Base-by-base conservation (phyloP, 1,140 invertebrate species). In the Drosophila pallidifrons region DNA sequence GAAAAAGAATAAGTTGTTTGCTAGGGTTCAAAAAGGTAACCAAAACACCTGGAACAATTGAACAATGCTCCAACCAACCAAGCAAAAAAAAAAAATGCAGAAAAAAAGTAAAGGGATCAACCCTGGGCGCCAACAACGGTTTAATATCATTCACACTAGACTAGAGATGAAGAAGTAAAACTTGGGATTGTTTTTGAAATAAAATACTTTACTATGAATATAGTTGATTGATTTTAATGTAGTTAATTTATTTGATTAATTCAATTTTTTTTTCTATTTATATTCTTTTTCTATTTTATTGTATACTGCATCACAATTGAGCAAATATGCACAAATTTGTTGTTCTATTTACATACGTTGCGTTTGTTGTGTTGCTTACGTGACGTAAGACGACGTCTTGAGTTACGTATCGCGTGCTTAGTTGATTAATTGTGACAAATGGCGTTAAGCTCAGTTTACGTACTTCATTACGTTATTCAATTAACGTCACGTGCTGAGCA, bases 391-490 rank as follows among this genome's bases (percentile, higher is more conserved):
- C 11, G 11, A 20, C 28, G 28, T 54, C 11, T 54, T 55, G 13
- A 1, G 8, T 51, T 51, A 20, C 30, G 60, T 52, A 25, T 67
- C 32, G 54, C 38, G 46, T 30, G 43, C 30, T 16, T 20, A 38
- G 10, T 54, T 69, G 65, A 74, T 74, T 74, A 74, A 74, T 61
- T 61, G 71, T 47, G 71, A 69, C 71, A 60, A 74, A 58, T 74
- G 71, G 30, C 71, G 59, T 74, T 74, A 69, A 59, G 51, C 54
- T 57, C 65, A 74, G 65, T 74, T 74, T 61, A 74, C 71, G 71
- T 74, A 67, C 71, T 74, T 74, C 71, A 74, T 69, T 74, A 74
- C 65, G 71, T 74, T 69, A 74, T 74, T 74, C 71, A 74, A 74
- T 74, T 74, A 74, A 61, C 57, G 71, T 74, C 71, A 74, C 49